Evolutionary conservation across 2,888 invertebrate genomes (phyloP), one percentile per base, ranked within the genome.

Genomic region (Netelia inedita): DNA sequence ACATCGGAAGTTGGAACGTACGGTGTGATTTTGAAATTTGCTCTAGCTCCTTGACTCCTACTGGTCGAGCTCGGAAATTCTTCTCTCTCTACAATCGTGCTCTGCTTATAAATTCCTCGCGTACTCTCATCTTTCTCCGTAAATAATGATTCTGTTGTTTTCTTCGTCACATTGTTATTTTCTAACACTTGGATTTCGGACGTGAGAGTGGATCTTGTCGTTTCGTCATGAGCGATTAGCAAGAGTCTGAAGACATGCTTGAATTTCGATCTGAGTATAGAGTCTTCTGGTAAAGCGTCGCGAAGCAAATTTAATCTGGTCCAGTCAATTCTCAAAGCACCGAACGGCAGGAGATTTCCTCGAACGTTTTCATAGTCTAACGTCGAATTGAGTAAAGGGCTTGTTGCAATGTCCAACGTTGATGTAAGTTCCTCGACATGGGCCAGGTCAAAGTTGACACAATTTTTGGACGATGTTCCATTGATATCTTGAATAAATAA

Each of bases 281-380:
- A 88, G 1, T 81, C 82, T n/a, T 87, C 76, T 1, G 91, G 87
- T 55, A 89, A 88, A 5, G 87, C 80, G 0, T 88, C 82, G 59
- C 71, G 86, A 21, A 91, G 78, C 16, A 91, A 78, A 6, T 43
- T 21, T 16, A 89, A 79, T 59, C 91, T 88, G 10, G 81, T 43
- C 92, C 91, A 92, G 57, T 92, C 92, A 0, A 89, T 87, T 21
- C 79, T 78, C 0, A 89, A 73, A 16, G 86, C 79, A 8, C 92
- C 92, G 28, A 91, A 91, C 2, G 90, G 91, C 76, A 80, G 53
- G 19, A 81, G 59, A 10, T 78, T 69, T 28, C 69, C 61, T 53
- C 81, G 79, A 23, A 43, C 53, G 0, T 72, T 85, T 85, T 53
- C 84, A 53, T 68, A 85, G 88, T 53, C 43, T 50, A 73, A 16